Base-by-base conservation (phyloP, 2,888 invertebrate genomes). In the Oscheius sp. region DNA sequence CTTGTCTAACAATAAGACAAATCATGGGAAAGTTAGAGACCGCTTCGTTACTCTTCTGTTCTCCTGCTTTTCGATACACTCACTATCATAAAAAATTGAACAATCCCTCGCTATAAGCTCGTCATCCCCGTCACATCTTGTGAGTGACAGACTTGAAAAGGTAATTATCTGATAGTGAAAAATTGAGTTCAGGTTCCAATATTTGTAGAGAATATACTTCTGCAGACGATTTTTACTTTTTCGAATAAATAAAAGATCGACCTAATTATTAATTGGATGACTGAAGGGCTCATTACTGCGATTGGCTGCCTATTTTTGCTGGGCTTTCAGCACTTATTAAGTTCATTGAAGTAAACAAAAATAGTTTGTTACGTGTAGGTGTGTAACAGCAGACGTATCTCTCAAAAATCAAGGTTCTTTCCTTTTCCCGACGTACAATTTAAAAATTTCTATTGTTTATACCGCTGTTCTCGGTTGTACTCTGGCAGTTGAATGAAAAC, bases 81-180 rank as follows among this genome's bases (percentile, higher is more conserved):
- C 41, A 20, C 41, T 41, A 41, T 41, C 41, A 41, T 41, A 14
- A 41, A 41, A 41, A 3, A 3, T 41, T 41, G n/a, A n/a, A n/a
- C n/a, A n/a, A n/a, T n/a, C n/a, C n/a, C n/a, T n/a, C n/a, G n/a
- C n/a, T n/a, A 41, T 17, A 41, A 20, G 41, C 5, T 20, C 20
- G 47, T 22, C 47, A 20, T 24, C 20, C 5, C 5, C 20, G 4
- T 32, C 32, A n/a, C n/a, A 26, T 44, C 59, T 24, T 64, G 64
- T 64, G 64, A 64, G 64, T 64, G 64, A 44, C 64, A 64, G 64
- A 38, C 44, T 64, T 64, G 64, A 64, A 33, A 51, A 64, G 64
- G 64, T 64, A 64, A 64, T 64, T 64, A 64, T 64, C 64, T 64
- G 64, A 64, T 64, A 64, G 64, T 51, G 54, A 44, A 38, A 49